Percentiles rank a stretch among this genome's conserved stretches.
Evolutionary conservation across 2,797 vertebrate genomes (phyloP).

Genomic region (Myripristis jacobus): DNA sequence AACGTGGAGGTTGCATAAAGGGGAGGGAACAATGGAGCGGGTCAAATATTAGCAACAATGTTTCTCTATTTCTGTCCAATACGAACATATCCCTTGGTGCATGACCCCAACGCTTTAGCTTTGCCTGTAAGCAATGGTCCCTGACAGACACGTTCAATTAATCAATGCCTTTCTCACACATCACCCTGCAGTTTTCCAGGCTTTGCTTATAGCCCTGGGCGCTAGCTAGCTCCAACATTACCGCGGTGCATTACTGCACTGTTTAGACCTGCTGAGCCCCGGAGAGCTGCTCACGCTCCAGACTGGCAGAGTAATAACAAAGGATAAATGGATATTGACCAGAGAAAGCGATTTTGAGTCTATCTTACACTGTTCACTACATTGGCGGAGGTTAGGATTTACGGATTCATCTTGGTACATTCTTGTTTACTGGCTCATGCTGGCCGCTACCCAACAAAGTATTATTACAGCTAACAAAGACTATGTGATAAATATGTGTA

Average conservation of each 20-base stretch:
- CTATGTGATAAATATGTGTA: slow-evolving; percentile 19
- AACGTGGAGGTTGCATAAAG: slow-evolving; percentile 15
- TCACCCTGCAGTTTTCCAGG: slow-evolving; percentile 32
- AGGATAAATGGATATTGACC: slow-evolving; percentile 35
- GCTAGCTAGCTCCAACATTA: slow-evolving; percentile 14
- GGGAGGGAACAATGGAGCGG: slow-evolving; percentile 25
- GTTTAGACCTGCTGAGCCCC: slow-evolving; percentile 27
- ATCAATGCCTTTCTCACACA: slow-evolving; percentile 62
- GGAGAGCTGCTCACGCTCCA: slow-evolving; percentile 20
- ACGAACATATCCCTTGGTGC: slow-evolving; percentile 53
- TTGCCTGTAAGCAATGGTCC: slow-evolving; percentile 65
- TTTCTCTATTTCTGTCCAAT: slow-evolving; percentile 43
- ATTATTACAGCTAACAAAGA: slow-evolving; percentile 19
- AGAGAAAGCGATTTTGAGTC: slow-evolving; percentile 27
- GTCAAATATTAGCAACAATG: slow-evolving; percentile 51
- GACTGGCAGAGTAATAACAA: slow-evolving; percentile 11
- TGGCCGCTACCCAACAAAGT: slow-evolving; percentile 14
- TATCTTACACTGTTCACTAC: slow-evolving; percentile 9
- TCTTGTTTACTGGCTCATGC: slow-evolving; percentile 14
- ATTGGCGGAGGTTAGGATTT: slow-evolving; percentile 22
- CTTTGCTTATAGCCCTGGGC: slow-evolving; percentile 13
- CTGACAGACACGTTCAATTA: slow-evolving; percentile 61
- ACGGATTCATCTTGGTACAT: slow-evolving; percentile 13
- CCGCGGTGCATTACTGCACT: slow-evolving; percentile 2
- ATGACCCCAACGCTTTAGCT: slow-evolving; percentile 68